Base-by-base conservation (phyloP, 2,113 vertebrate genomes). In the Microtus richardsoni region DNA sequence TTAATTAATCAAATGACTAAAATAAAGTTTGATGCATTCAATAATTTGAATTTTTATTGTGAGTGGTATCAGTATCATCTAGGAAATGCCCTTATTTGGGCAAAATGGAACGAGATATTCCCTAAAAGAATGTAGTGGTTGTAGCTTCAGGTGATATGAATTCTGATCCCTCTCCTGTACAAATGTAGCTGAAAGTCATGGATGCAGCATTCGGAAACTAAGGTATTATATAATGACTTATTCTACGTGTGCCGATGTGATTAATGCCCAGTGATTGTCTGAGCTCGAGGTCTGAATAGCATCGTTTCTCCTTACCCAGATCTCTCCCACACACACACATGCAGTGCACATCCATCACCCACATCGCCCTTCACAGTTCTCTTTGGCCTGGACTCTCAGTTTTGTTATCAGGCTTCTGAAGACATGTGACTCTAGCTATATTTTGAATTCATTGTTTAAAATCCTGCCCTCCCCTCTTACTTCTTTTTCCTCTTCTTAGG, bases 1-100 rank as follows among this genome's bases (percentile, higher is more conserved):
- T 89, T 74, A 86, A 91, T 89, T 74, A 86, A 68, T 95, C 12
- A 54, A 9, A 83, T 90, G 10, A 88, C 17, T 95, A 88, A 96
- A 91, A 85, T 86, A 86, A 28, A 19, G 13, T 64, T 84, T 84
- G 68, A 68, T 89, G 4, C 62, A 75, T 78, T 88, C 41, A 96
- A 1, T 54, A 66, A 68, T 95, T 96, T 88, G 24, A 52, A 14
- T 58, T 86, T 87, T 71, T 10, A 54, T 70, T 79, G 39, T 83
- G 49, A 87, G 1, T 58, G 39, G 10, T 30, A 47, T 84, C 64
- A 79, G 0, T n/a, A 87, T 41, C 82, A 86, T 30, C 64, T 88
- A 84, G 47, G 14, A 91, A 91, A 66, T 90, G 47, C 0, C 26
- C 70, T 2, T 87, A 73, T 74, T 93, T 74, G 77, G 22, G 24